phyloP scores from a whole-genome alignment of 2,888 invertebrate species.

The Apotomis turbidana region DNA sequence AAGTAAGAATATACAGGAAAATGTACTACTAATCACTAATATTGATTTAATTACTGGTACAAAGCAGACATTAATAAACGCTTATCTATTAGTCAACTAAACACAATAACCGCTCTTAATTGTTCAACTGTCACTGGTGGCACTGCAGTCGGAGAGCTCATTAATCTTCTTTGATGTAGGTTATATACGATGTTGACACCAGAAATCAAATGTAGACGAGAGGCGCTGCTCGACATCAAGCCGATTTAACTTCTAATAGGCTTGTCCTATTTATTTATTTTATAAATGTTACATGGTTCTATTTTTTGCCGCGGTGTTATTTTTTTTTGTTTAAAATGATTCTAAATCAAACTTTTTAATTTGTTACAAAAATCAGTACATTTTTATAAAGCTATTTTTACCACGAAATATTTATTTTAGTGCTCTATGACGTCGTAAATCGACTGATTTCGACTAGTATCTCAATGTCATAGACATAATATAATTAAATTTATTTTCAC shows the following conservation, averaged over 20 bases:
- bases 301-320: too few relatives aligned
- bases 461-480: too few relatives aligned
- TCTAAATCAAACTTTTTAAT: too few relatives aligned
- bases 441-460: too few relatives aligned
- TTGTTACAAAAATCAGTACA: too few relatives aligned
- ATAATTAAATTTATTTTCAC: too few relatives aligned
- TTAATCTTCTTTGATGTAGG: conserved; percentile 34
- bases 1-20: neutral
- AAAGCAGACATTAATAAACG: neutral
- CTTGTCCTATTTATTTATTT: too few relatives aligned
- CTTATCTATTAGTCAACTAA: conserved; percentile 1
- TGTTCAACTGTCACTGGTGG: conserved; percentile 3
- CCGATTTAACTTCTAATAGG: conserved; percentile 46
- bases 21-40: neutral
- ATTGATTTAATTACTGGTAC: neutral
- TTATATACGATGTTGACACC: conserved; percentile 42
- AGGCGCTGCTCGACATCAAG: conserved; percentile 1
- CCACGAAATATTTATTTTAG: too few relatives aligned
- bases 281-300: too few relatives aligned
- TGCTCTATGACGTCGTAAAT: too few relatives aligned
- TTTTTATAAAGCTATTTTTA: too few relatives aligned
- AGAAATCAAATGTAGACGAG: conserved; percentile 39
- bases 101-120: conserved; percentile 7
- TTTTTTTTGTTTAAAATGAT: too few relatives aligned
- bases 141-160: conserved; percentile 13